These are phyloP conservation scores for Dusona sp. DNA, from an alignment of 2,888 invertebrate species.

Conservation along the genomic window DNA sequence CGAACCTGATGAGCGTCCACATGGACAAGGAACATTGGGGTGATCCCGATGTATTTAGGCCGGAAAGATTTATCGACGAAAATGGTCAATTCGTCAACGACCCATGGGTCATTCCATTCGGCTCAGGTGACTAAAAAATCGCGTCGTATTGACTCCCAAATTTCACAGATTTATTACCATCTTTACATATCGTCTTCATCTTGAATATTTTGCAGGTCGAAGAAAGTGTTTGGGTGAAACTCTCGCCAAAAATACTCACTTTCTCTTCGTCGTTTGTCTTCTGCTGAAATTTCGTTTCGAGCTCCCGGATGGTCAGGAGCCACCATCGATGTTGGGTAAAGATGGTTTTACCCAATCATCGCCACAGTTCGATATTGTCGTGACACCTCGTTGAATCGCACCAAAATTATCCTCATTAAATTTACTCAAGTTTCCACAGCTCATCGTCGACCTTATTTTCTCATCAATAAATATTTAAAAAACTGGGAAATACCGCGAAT, in stretches of 20 bases:
- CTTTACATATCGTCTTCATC: not conserved
- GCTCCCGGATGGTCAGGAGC: constrained; percentile 87
- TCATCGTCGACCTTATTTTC: not conserved
- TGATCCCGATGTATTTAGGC: constrained; percentile 89
- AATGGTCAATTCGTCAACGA: constrained; percentile 85
- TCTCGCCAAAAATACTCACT: constrained; percentile 90
- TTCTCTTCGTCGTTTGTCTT: constrained; percentile 90
- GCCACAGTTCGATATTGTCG: constrained; percentile 69
- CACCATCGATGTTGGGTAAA: constrained; percentile 88
- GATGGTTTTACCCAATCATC: constrained; percentile 90
- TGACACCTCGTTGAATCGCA: constrained; percentile 56
- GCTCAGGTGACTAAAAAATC: constrained; percentile 70
- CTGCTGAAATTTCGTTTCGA: constrained; percentile 90
- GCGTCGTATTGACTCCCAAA: constrained; percentile 20
- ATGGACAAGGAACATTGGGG: constrained; percentile 88
- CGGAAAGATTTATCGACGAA: constrained; percentile 89
- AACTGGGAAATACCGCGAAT: no score
- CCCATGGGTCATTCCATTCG: constrained; percentile 77
- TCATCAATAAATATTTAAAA: not conserved
- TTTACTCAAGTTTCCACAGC: not conserved
- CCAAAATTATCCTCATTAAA: not conserved
- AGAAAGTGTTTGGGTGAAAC: constrained; percentile 93
- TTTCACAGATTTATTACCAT: not conserved
- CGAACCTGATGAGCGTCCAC: constrained; percentile 90
- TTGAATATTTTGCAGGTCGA: constrained; percentile 85